These are phyloP conservation scores for Gambusia holbrooki DNA, from an alignment of 2,113 vertebrate genomes.

Conservation along the genomic window DNA sequence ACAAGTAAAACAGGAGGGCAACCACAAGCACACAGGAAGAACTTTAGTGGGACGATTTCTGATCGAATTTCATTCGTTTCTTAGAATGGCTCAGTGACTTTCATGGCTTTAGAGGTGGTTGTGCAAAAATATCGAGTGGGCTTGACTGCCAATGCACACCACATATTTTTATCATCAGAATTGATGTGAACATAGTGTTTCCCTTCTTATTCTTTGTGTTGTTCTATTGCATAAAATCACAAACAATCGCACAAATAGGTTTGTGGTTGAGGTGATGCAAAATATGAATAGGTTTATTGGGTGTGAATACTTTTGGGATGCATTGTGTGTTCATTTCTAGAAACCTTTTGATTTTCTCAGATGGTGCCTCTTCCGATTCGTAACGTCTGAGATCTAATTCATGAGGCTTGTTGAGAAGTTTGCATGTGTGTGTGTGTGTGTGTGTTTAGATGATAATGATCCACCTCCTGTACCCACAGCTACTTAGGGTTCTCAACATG, in stretches of 20 bases:
- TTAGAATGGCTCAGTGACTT: no score
- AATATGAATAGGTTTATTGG: neutral
- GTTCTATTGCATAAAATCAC: no score
- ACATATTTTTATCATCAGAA: no score
- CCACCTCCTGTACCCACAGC: conserved; percentile 22
- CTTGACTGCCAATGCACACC: neutral
- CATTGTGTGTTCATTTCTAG: neutral
- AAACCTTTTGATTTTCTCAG: conserved; percentile 36
- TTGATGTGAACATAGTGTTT: no score
- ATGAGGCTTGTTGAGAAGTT: conserved; percentile 10
- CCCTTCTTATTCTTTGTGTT: no score
- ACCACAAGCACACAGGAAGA: no score
- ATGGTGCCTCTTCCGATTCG: conserved; percentile 56
- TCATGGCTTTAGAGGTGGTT: neutral
- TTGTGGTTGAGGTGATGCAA: no score
- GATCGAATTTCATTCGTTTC: no score
- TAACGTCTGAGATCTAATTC: conserved; percentile 41
- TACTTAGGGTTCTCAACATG: conserved; percentile 51
- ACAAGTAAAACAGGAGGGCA: no score
- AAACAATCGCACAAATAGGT: no score
- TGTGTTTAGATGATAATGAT: conserved; percentile 65
- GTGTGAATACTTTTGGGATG: neutral
- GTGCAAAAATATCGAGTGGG: neutral
- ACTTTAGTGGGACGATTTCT: no score
- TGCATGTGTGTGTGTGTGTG: neutral